phyloP scores from a whole-genome alignment of 2,113 vertebrate genomes.

The Erythrolamprus reginae region DNA sequence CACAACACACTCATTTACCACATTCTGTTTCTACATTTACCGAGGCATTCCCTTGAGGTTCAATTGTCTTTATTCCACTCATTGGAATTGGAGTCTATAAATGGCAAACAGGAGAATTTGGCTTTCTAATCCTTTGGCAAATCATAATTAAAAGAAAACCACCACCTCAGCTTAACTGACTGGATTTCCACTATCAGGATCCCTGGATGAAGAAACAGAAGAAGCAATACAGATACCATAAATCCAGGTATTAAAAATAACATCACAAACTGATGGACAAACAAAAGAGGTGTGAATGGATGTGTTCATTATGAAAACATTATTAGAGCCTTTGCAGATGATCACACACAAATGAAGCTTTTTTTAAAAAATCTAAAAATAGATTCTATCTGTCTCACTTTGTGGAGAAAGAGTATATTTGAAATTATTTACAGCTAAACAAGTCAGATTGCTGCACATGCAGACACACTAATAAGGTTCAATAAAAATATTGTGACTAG shows the following conservation, averaged over 20 bases:
- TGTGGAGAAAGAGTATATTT: not conserved
- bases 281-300: not conserved
- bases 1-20: not conserved
- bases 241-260: not conserved
- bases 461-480: not conserved
- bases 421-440: not conserved
- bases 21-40: not conserved
- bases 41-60: not conserved
- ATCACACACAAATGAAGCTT: not conserved
- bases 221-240: not conserved
- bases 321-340: not conserved
- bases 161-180: not conserved
- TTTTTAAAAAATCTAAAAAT: not conserved
- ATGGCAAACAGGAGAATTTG: not conserved
- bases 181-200: not conserved
- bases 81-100: not conserved
- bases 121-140: not conserved
- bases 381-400: not conserved
- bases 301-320: not conserved
- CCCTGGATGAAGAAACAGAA: not conserved
- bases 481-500: conserved; percentile 3
- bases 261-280: not conserved
- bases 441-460: not conserved
- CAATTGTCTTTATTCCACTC: not conserved
- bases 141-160: not conserved